Conservation (phyloP, 2,797 vertebrate genomes). For the Notolabrus celidotus region DNA sequence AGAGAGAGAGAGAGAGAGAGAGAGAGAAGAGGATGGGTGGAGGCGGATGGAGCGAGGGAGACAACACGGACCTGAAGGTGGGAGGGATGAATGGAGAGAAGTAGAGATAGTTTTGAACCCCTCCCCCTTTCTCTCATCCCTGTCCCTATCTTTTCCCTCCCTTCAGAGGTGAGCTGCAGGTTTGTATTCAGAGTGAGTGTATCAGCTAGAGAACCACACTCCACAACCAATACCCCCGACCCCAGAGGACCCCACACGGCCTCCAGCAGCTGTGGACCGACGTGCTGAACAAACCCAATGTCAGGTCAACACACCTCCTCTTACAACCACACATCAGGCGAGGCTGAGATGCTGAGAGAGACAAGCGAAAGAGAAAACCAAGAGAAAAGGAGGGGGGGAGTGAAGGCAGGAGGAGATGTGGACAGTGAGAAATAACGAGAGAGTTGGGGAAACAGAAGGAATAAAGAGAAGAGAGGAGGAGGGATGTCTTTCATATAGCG, state of each 20-base stretch:
- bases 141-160: background rate
- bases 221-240: conserved; percentile 62
- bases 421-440: conserved; percentile 61
- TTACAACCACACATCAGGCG: conserved; percentile 62
- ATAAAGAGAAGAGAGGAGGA: conserved; percentile 35
- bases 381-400: background rate
- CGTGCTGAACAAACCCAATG: conserved; percentile 74
- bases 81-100: conserved; percentile 34
- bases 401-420: conserved; percentile 26
- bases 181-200: conserved; percentile 72
- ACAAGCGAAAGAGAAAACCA: background rate
- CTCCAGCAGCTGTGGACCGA: conserved; percentile 69
- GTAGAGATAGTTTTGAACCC: conserved; percentile 32
- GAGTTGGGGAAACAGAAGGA: conserved; percentile 46
- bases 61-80: conserved; percentile 29
- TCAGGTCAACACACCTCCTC: conserved; percentile 70
- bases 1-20: conserved; percentile 19
- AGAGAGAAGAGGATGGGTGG: conserved; percentile 25
- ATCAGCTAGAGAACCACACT: conserved; percentile 56
- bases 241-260: conserved; percentile 65
- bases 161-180: conserved; percentile 55
- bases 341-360: conserved; percentile 11
- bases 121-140: conserved; percentile 7
- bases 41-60: background rate
- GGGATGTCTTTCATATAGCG: conserved; percentile 45